Base-by-base conservation (phyloP, 2,797 vertebrate genomes). In the Anguilla megastoma region DNA sequence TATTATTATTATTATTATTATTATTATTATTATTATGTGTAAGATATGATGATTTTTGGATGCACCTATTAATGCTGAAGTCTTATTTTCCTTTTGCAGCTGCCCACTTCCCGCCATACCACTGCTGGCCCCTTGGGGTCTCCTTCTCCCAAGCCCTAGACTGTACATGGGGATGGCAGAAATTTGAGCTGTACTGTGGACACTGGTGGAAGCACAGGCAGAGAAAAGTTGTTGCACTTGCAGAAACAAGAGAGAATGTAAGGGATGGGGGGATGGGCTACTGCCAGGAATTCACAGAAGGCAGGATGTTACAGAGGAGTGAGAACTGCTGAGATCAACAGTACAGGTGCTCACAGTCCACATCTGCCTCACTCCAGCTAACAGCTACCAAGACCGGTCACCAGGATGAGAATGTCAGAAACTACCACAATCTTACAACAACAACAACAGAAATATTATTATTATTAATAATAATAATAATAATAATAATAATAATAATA, bases 101-200 rank as follows among this genome's bases (percentile, higher is more conserved):
- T n/a, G 9, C 56, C 85, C n/a, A 36, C 1, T 74, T 58, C 4
- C 33, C 89, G 84, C 86, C 91, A 76, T 89, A 87, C 58, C 76
- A 27, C 1, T 3, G 1, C 0, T 88, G 80, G 50, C 91, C 95
- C 93, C 87, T 86, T 89, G 93, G 89, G 88, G 94, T 89, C 93
- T 9, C 93, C 94, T 88, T 94, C 83, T 90, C 86, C 86, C 91
- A 89, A 83, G 86, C 87, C 85, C 87, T 27, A 10, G 48, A 60
- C 54, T 82, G 86, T 50, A 36, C 52, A 24, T n/a, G 36, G 56
- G 56, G 84, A 82, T 79, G 18, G 56, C 60, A 86, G 36, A 85
- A 91, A 33, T 52, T 54, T 88, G 88, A 56, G 66, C 69, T 90
- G 54, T 80, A 86, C 71, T 87, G 86, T 41, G 66, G 54, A 90